Percentiles rank a stretch among this genome's conserved stretches.
phyloP scores from a whole-genome alignment of 2,113 vertebrate genomes.

The Pterophyllum scalare region DNA sequence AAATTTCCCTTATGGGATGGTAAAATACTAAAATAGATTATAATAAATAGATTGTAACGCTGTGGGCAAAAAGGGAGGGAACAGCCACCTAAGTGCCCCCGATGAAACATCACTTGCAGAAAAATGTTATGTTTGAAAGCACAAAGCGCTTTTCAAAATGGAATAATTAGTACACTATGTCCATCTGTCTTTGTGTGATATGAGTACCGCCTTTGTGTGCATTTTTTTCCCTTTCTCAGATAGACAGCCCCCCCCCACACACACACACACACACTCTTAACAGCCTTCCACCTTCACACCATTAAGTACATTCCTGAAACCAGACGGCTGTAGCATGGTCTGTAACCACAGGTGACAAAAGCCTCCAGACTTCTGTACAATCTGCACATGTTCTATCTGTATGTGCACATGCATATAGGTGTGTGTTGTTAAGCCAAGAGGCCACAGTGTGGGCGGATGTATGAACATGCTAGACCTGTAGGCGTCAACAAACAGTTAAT shows the following conservation, averaged over 20 bases:
- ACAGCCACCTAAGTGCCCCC: background rate
- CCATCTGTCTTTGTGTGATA: slow-evolving; percentile 4
- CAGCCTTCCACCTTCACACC: slow-evolving; percentile 49
- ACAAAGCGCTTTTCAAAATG: background rate
- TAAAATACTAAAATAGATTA: slow-evolving; percentile 35
- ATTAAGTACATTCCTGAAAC: slow-evolving; percentile 68
- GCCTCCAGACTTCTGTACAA: slow-evolving; percentile 41
- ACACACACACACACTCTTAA: slow-evolving; percentile 14
- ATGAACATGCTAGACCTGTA: slow-evolving; percentile 54
- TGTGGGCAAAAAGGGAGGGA: slow-evolving; percentile 1
- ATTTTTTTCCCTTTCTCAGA: slow-evolving; percentile 45
- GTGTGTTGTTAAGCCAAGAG: slow-evolving; percentile 35
- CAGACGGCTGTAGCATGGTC: slow-evolving; percentile 64
- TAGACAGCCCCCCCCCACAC: slow-evolving; percentile 33
- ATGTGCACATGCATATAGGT: slow-evolving; percentile 24
- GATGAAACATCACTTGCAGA: background rate
- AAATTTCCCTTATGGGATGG: slow-evolving; percentile 19
- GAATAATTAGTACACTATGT: background rate
- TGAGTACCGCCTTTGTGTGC: background rate
- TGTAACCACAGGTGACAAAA: slow-evolving; percentile 65
- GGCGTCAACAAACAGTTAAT: slow-evolving; percentile 72
- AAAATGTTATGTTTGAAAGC: background rate
- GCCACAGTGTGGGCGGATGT: slow-evolving; percentile 55
- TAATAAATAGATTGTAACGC: slow-evolving; percentile 13
- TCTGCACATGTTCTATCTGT: background rate